These are phyloP conservation scores for Glareola pratincola DNA, from an alignment of 2,113 vertebrate genomes.

Conservation along the genomic window DNA sequence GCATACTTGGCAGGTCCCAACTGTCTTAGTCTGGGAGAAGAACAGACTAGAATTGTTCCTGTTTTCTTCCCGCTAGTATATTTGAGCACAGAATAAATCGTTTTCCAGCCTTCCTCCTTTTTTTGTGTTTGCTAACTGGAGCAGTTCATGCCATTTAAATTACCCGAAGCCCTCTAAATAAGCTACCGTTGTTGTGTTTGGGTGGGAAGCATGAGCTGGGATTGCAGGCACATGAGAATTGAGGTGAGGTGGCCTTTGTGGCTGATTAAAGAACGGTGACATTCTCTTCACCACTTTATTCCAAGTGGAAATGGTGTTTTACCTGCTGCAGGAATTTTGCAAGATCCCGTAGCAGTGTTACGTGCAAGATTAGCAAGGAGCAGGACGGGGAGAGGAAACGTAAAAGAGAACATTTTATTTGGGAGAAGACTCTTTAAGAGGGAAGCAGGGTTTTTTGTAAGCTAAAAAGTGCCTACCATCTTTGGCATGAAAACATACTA, in stretches of 20 bases:
- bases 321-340: neutral
- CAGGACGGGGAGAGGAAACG: neutral
- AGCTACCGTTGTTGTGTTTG: neutral
- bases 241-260: neutral
- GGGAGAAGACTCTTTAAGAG: neutral
- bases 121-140: slow-evolving; percentile 59
- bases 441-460: neutral
- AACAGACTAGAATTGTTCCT: neutral
- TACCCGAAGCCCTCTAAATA: neutral
- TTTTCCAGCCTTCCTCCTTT: slow-evolving; percentile 11
- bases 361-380: neutral
- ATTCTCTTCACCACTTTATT: neutral
- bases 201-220: neutral
- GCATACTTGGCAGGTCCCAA: neutral
- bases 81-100: neutral
- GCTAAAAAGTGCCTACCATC: fast-evolving
- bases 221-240: neutral
- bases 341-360: neutral
- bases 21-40: neutral
- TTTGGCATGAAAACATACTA: neutral
- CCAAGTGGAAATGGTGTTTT: neutral
- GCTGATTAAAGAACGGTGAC: neutral
- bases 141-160: slow-evolving; percentile 12
- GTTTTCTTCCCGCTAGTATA: neutral
- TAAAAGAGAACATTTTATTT: neutral